Evolutionary conservation across 2,888 invertebrate species (phyloP).

Genomic region (Cepaea hortensis): DNA sequence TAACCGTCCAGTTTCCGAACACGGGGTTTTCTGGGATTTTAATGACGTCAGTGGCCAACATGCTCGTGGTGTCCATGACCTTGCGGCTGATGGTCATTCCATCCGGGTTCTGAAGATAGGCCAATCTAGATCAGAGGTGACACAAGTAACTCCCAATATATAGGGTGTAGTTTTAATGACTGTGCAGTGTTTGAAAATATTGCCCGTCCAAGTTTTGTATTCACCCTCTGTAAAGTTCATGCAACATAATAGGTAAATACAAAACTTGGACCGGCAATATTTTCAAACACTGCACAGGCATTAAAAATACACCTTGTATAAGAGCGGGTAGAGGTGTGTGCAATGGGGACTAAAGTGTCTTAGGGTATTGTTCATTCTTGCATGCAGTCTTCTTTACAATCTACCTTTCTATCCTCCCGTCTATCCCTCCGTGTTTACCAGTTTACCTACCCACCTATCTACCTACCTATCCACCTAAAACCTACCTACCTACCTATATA

Average conservation of each 20-base stretch:
- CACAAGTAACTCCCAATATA: too few relatives aligned
- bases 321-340: too few relatives aligned
- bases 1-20: slow-evolving; percentile 60
- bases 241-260: too few relatives aligned
- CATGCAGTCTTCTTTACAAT: neutral
- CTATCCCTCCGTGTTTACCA: neutral
- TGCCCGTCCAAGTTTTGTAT: too few relatives aligned
- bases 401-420: neutral
- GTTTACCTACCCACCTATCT: neutral
- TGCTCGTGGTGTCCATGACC: slow-evolving; percentile 33
- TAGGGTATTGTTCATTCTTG: neutral
- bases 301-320: too few relatives aligned
- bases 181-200: too few relatives aligned
- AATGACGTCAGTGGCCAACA: slow-evolving; percentile 53
- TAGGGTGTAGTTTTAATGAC: too few relatives aligned
- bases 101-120: slow-evolving; percentile 55
- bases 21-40: slow-evolving; percentile 59
- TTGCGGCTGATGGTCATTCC: slow-evolving; percentile 53
- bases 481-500: neutral
- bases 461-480: neutral
- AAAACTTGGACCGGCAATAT: too few relatives aligned
- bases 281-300: too few relatives aligned
- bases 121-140: neutral
- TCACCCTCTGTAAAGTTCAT: too few relatives aligned
- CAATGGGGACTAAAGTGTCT: neutral